phyloP scores from a whole-genome alignment of 2,113 vertebrate genomes.

The Perca schrenkii region DNA sequence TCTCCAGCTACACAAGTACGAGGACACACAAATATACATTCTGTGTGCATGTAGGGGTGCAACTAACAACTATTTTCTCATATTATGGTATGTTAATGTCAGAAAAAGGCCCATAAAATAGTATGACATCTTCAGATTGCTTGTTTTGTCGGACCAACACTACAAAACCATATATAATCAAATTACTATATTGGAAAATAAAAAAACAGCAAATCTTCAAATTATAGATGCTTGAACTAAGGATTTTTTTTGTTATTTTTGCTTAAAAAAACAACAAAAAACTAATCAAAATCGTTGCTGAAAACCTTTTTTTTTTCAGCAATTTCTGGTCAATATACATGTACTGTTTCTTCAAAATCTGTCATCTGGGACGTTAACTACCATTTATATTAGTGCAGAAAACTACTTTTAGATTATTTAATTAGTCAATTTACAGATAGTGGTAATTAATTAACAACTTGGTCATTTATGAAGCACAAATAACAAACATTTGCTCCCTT shows the following conservation, averaged over 20 bases:
- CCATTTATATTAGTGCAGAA: background rate
- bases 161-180: background rate
- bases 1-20: conserved; percentile 30
- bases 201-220: background rate
- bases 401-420: background rate
- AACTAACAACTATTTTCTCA: background rate
- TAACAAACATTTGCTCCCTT: background rate
- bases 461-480: background rate
- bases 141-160: background rate
- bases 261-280: no score
- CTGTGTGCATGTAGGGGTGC: background rate
- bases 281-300: background rate
- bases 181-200: background rate
- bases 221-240: background rate
- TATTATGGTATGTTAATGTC: background rate
- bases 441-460: background rate
- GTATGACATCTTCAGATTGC: background rate
- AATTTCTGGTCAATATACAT: background rate
- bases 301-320: background rate
- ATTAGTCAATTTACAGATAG: background rate
- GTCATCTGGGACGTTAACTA: background rate
- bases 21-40: conserved; percentile 8
- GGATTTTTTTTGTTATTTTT: background rate
- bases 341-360: background rate
- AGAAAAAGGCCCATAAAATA: background rate